Base-by-base conservation (phyloP, 2,888 invertebrate species). In the Coenonympha arcania region DNA sequence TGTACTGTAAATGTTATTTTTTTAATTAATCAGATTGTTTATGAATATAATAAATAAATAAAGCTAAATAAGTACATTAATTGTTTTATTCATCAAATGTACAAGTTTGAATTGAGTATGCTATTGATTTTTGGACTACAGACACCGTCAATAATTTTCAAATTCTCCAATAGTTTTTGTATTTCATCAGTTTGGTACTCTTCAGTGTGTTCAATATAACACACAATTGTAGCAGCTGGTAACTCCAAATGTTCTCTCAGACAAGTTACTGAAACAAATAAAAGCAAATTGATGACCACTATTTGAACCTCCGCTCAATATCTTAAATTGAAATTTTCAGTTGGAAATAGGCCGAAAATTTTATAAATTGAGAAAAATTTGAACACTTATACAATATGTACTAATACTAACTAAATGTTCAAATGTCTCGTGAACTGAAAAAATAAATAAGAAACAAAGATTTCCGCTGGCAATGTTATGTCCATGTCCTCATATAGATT, bases 51-150 rank as follows among this genome's bases (percentile, higher is more conserved):
- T 15, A 52, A 50, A 47, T 40, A 49, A 53, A 52, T 50, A 52
- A 52, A 55, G 36, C 33, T 26, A 50, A 50, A 45, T 44, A 45
- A 31, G 46, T 22, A 31, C n/a, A 26, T 33, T 26, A 13, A 33
- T 28, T 34, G 13, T 39, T 54, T 52, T 51, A 57, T 57, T 49
- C 26, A 46, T 55, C 33, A 59, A 79, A 83, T 79, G 55, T 86
- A 86, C 51, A 86, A 71, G 68, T 85, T 85, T 4, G 80, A 78
- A 58, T 68, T 76, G 5, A 75, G 61, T 30, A 79, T 54, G 61
- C 58, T 67, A 49, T 55, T 68, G 19, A 65, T 57, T 54, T 63
- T 63, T 15, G 54, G 36, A 36, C 57, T 61, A 24, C 54, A 50
- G 11, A 44, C 34, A 30, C 62, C 59, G 40, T 70, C 59, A n/a